Evolutionary conservation across 1,140 invertebrate species (phyloP), one percentile per base, ranked within the genome.

Genomic region (Caenorhabditis remanei): DNA sequence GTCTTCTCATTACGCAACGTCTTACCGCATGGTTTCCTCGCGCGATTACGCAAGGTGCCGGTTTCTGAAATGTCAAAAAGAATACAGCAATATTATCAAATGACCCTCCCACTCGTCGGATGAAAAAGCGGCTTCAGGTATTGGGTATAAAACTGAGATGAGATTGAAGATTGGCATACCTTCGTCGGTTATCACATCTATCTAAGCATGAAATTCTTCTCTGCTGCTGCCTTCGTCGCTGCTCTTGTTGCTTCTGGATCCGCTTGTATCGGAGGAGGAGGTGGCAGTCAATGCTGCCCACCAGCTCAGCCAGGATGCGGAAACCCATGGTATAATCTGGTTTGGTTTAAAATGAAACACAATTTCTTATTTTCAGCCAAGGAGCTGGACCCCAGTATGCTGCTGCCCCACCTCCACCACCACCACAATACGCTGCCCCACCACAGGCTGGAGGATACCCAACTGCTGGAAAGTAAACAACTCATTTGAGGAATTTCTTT

Each of bases 1-100:
- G 71, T 79, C 46, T 79, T 79, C 71, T 79, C 71, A 79, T 79
- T 79, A 79, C 71, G 71, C 46, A 79, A 79, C 71, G 71, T 79
- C 41, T 79, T 53, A 79, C 71, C 43, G 71, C 71, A 50, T 79
- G 43, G 40, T 79, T 79, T 79, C 71, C 71, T 24, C n/a, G 46
- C 71, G 41, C 71, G 46, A 79, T 79, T 50, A 79, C 71, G 67
- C 16, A 75, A 75, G 43, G n/a, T 65, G 63, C 63, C 21, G 56
- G 56, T 58, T 58, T 58, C 50, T 53, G 13, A 53, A 53, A 53
- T 14, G n/a, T n/a, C n/a, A n/a, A 19, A 58, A 58, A n/a, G 3
- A 58, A 58, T n/a, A n/a, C 8, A n/a, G 8, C 55, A 8, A 32
- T 32, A 7, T 63, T 63, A 63, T 63, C 61, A 13, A 24, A 63